Evolutionary conservation across 2,113 vertebrate genomes (phyloP), one percentile per base, ranked within the genome.

Genomic region (Synodontis membranacea): DNA sequence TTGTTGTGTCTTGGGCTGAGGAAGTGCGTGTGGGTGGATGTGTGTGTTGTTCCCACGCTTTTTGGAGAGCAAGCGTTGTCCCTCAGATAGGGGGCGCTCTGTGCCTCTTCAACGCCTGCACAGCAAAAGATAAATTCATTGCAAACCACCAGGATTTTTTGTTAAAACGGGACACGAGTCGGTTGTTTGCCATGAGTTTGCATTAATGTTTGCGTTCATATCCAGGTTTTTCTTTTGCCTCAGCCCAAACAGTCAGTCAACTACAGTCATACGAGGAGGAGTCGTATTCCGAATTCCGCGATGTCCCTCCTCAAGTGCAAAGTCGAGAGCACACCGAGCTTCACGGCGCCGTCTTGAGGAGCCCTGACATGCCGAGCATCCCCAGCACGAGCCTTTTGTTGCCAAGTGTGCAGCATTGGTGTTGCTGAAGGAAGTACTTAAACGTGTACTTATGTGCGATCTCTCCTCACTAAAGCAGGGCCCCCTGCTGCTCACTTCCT

Each of bases 31-130:
- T 87, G 78, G 31, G 50, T 90, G 81, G 62, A 72, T 88, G 56
- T 86, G 82, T 86, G 68, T 88, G 78, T 0, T 74, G 88, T 91
- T 91, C 91, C 89, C 91, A 91, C 88, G 82, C 87, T 90, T 54
- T 86, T 52, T 42, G 44, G 68, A 80, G 39, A 14, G 46, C n/a
- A 39, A 64, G 39, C 48, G 39, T 84, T 37, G 12, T 37, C 28
- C 64, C 15, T 64, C 72, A 83, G 86, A 81, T 84, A 86, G 88
- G 88, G 83, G 86, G 88, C 80, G 80, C 86, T 84, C 62, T 54
- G 3, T 48, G 70, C 81, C 54, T 83, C 85, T 79, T 46, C 17
- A 75, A 15, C 44, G 34, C 42, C 15, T 58, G 17, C 56, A 85
- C 52, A 39, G 39, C 9, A 39, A 79, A 42, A 23, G 11, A 19